These are phyloP conservation scores for Bombus superbus DNA, from an alignment of 1,140 invertebrate genomes.

Conservation along the genomic window DNA sequence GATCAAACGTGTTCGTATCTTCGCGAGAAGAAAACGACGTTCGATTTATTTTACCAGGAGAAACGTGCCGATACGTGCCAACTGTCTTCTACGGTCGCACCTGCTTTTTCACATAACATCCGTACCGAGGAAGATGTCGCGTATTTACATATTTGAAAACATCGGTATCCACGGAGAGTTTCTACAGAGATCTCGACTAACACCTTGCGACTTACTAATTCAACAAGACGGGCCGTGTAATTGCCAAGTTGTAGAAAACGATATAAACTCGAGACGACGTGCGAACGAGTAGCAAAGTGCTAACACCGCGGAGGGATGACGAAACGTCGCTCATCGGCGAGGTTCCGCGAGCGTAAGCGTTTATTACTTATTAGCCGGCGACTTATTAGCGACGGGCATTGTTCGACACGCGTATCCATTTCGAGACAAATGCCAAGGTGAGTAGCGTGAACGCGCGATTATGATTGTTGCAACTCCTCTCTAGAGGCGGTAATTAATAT, in stretches of 20 bases:
- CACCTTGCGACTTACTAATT: neutral
- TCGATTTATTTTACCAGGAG: neutral
- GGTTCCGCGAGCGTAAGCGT: conserved; percentile 18
- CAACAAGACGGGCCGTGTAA: neutral
- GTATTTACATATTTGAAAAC: neutral
- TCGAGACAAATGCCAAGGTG: conserved; percentile 77
- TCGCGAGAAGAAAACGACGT: neutral
- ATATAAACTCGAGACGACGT: neutral
- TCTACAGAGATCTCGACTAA: neutral
- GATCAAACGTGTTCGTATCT: neutral
- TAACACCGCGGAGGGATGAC: conserved; percentile 17
- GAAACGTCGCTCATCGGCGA: conserved; percentile 7
- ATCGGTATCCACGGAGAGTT: neutral
- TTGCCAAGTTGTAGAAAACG: neutral
- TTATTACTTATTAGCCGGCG: conserved; percentile 64
- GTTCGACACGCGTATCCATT: conserved; percentile 75
- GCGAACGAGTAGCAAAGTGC: conserved; percentile 24
- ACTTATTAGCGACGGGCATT: conserved; percentile 76
- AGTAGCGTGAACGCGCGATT: conserved; percentile 58
- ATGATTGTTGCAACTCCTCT: conserved; percentile 59
- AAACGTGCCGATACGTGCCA: neutral
- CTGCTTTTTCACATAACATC: neutral
- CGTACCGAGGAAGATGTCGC: neutral
- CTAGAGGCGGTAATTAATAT: conserved; percentile 71
- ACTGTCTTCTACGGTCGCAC: neutral